A percentile compares a stretch with the other conserved stretches of the same genome.
Conservation (phyloP, 2,888 invertebrate genomes). For the Aphodius granarius region DNA sequence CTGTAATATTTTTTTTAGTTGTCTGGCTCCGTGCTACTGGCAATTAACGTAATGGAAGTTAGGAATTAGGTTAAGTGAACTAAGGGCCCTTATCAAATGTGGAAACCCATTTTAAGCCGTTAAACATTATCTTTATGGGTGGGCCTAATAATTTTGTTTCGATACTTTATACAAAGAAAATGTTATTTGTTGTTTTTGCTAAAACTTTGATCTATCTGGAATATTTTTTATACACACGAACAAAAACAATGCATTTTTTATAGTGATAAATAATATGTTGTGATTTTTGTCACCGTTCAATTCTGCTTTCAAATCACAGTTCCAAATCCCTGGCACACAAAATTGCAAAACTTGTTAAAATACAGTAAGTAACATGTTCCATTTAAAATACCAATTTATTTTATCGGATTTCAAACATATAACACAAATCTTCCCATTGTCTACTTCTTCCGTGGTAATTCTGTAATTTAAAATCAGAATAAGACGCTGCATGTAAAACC, state of each 20-base stretch:
- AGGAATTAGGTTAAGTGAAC: neutral
- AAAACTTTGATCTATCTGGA: too few species aligned
- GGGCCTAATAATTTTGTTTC: neutral
- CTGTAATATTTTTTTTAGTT: neutral
- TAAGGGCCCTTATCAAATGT: neutral
- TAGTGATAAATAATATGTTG: too few species aligned
- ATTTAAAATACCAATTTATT: neutral
- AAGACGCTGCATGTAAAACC: neutral
- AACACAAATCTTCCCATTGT: neutral
- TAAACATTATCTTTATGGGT: neutral
- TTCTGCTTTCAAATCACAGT: too few species aligned
- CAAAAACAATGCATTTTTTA: too few species aligned
- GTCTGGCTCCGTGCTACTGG: neutral
- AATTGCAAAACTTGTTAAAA: too few species aligned
- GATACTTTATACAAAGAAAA: too few species aligned
- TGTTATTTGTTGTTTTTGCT: too few species aligned
- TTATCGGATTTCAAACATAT: neutral
- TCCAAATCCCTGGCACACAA: too few species aligned
- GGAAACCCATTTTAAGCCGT: neutral
- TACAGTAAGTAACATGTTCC: too few species aligned
- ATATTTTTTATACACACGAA: too few species aligned
- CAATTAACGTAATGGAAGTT: neutral
- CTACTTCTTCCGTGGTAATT: neutral
- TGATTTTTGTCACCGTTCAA: too few species aligned
- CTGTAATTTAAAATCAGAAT: neutral